Conservation (phyloP, 1,140 invertebrate species). For the Delia radicum region DNA sequence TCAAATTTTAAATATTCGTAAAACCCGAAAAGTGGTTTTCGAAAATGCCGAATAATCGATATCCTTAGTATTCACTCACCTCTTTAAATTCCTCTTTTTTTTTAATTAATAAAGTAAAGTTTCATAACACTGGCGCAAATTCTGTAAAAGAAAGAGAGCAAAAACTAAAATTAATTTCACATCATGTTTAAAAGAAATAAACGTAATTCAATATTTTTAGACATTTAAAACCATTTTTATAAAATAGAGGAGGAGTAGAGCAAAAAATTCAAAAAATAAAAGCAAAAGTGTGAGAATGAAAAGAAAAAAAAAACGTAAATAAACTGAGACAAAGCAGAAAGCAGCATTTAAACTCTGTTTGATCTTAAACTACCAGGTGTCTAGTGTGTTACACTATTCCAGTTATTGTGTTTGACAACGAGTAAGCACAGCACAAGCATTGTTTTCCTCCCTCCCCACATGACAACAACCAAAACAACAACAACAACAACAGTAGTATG, state of each 20-base stretch:
- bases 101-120: constrained; percentile 11
- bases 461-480: background rate
- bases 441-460: no score
- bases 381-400: background rate
- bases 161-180: background rate
- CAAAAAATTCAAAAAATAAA: background rate
- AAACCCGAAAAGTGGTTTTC: no score
- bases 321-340: background rate
- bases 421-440: no score
- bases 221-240: background rate
- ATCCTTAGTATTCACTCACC: no score
- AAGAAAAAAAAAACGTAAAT: background rate
- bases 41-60: no score
- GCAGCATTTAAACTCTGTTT: background rate
- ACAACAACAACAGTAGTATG: background rate
- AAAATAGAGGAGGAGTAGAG: background rate
- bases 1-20: no score
- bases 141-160: background rate
- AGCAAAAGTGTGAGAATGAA: background rate
- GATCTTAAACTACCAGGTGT: background rate
- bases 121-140: constrained; percentile 13
- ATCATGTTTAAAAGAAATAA: background rate
- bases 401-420: background rate
- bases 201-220: background rate
- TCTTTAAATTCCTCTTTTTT: constrained; percentile 18